Evolutionary conservation across 2,113 vertebrate genomes (phyloP).

Genomic region (Malaclemys terrapin): DNA sequence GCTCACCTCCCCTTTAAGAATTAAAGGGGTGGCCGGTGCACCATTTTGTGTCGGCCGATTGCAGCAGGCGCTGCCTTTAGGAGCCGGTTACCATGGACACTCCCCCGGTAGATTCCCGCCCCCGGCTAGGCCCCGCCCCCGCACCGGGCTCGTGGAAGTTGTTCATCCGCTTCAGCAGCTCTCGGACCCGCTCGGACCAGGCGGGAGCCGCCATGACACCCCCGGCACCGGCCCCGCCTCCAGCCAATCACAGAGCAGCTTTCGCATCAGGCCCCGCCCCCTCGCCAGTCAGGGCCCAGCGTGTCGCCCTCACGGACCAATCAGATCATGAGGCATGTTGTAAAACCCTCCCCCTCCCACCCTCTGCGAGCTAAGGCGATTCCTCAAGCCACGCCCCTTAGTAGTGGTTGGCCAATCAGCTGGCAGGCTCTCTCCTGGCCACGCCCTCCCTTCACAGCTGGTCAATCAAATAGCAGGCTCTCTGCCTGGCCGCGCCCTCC

Average conservation of each 20-base stretch:
- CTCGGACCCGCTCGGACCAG: neutral
- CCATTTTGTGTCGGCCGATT: no score
- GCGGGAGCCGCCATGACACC: neutral
- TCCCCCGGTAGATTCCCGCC: no score
- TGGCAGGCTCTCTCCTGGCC: neutral
- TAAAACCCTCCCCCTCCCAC: no score
- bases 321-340: no score
- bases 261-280: neutral
- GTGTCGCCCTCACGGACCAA: neutral
- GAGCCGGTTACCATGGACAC: no score
- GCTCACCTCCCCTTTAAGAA: neutral
- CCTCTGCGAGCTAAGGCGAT: no score
- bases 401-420: neutral
- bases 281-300: no score
- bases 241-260: neutral
- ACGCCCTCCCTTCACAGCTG: no score
- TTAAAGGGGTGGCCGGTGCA: no score
- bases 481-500: no score
- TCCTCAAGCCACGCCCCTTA: no score
- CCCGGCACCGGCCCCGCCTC: neutral
- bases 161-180: slow-evolving; percentile 2
- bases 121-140: neutral
- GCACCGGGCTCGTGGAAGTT: slow-evolving; percentile 3
- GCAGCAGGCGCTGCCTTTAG: neutral
- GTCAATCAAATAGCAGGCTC: no score